Conservation (phyloP, 2,888 invertebrate species). For the Melieria crassipennis region DNA sequence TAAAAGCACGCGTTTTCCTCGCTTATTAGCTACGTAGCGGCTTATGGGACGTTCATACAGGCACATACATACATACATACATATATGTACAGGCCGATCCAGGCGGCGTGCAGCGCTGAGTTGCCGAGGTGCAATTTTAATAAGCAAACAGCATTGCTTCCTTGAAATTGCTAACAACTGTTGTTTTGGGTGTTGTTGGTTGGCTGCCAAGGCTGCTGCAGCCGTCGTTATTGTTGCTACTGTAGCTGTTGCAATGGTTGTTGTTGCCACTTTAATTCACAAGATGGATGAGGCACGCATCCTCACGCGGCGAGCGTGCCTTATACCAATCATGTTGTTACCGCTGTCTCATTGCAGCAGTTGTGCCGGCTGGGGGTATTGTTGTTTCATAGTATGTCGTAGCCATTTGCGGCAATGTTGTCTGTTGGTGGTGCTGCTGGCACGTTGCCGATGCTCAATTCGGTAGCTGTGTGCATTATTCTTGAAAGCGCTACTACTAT, state of each 20-base stretch:
- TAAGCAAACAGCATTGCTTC: not conserved
- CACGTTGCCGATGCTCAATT: slow-evolving; percentile 7
- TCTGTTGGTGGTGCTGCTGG: not conserved
- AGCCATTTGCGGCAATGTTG: not conserved
- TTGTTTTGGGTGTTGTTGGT: not conserved
- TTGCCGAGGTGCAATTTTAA: slow-evolving; percentile 1
- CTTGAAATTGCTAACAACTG: not conserved
- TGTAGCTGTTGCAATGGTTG: not conserved
- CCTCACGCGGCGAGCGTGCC: slow-evolving; percentile 25
- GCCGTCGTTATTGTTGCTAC: not conserved
- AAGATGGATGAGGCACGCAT: slow-evolving; percentile 31
- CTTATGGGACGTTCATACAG: no score
- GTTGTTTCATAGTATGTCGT: not conserved
- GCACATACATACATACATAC: not conserved
- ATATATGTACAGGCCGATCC: not conserved
- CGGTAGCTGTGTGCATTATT: slow-evolving; percentile 19
- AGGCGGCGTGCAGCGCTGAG: no score
- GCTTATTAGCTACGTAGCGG: not conserved
- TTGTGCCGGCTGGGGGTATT: not conserved
- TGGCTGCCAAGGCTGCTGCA: not conserved
- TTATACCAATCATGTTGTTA: slow-evolving; percentile 25
- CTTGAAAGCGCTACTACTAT: slow-evolving; percentile 1
- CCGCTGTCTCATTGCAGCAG: not conserved
- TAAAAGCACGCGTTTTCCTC: not conserved
- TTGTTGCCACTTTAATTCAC: slow-evolving; percentile 8